Evolutionary conservation across 2,888 invertebrate species (phyloP).

Genomic region (Omphaloscelis lunosa): DNA sequence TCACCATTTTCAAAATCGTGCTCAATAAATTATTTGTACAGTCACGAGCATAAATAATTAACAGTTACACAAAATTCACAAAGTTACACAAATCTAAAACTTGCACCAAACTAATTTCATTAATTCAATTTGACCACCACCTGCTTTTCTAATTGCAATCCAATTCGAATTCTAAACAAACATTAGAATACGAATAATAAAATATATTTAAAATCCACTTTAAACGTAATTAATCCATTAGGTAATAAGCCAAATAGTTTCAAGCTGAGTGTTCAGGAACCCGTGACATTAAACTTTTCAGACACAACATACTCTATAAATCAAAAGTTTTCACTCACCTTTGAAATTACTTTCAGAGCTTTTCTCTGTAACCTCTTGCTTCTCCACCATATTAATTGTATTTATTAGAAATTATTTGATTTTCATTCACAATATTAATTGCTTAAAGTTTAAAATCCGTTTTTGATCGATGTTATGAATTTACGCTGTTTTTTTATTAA

Average conservation of each 20-base stretch:
- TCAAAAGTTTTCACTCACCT: conserved; percentile 44
- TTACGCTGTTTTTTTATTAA: background rate
- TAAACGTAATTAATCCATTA: conserved; percentile 24
- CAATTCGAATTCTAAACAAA: conserved; percentile 32
- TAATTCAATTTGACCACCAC: background rate
- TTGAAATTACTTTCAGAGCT: conserved; percentile 41
- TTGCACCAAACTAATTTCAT: background rate
- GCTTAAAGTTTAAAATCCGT: background rate
- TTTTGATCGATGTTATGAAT: background rate
- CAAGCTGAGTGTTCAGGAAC: background rate
- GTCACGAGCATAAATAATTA: too few relatives aligned
- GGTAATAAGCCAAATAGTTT: conserved; percentile 19
- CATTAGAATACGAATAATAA: conserved; percentile 23
- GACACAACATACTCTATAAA: conserved; percentile 24
- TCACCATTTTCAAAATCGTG: background rate
- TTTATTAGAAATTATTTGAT: background rate
- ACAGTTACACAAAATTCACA: too few relatives aligned
- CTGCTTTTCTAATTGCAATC: conserved; percentile 20
- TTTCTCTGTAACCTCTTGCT: conserved; percentile 27
- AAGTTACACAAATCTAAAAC: background rate
- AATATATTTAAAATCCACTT: conserved; percentile 11
- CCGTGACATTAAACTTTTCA: conserved; percentile 28
- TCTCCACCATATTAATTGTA: conserved; percentile 38
- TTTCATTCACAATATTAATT: conserved; percentile 10
- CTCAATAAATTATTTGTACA: too few relatives aligned